Evolutionary conservation across 2,797 vertebrate genomes (phyloP).

Genomic region (Ataeniobius toweri): DNA sequence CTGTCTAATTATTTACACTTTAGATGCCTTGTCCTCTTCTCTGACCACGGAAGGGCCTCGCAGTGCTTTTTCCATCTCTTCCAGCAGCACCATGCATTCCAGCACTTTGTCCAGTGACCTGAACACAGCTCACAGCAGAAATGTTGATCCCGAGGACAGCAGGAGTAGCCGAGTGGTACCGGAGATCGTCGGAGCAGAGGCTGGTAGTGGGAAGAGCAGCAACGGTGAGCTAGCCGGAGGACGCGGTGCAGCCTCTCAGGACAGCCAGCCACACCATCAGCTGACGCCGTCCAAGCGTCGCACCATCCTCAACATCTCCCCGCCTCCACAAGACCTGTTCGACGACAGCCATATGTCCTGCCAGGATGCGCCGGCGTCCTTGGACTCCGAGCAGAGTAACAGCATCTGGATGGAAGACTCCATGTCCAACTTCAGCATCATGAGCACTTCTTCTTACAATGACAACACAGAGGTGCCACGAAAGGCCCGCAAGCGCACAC

Average conservation of each 20-base stretch:
- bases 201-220: slow-evolving; percentile 67
- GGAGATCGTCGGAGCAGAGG: slow-evolving; percentile 70
- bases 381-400: slow-evolving; percentile 96
- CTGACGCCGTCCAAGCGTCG: slow-evolving; percentile 93
- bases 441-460: slow-evolving; percentile 95
- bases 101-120: slow-evolving; percentile 91
- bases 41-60: slow-evolving; percentile 98
- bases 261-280: slow-evolving; percentile 84
- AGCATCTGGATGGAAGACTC: slow-evolving; percentile 99
- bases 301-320: slow-evolving; percentile 96
- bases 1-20: slow-evolving; percentile 92
- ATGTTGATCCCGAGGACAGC: slow-evolving; percentile 86
- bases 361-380: slow-evolving; percentile 88
- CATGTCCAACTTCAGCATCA: slow-evolving; percentile 96
- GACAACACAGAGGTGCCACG: slow-evolving; percentile 99
- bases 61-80: slow-evolving; percentile 97
- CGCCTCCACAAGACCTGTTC: slow-evolving; percentile 96
- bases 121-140: slow-evolving; percentile 86
- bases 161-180: slow-evolving; percentile 82
- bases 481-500: slow-evolving; percentile 97
- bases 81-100: slow-evolving; percentile 92
- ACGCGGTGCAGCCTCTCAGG: slow-evolving; percentile 68
- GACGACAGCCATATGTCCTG: slow-evolving; percentile 98
- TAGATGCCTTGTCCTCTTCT: slow-evolving; percentile 98
- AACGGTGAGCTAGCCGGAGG: slow-evolving; percentile 70